Percentiles rank a stretch among this genome's conserved stretches.
phyloP scores from a whole-genome alignment of 2,888 invertebrate genomes.

The Limnephilus rhombicus region DNA sequence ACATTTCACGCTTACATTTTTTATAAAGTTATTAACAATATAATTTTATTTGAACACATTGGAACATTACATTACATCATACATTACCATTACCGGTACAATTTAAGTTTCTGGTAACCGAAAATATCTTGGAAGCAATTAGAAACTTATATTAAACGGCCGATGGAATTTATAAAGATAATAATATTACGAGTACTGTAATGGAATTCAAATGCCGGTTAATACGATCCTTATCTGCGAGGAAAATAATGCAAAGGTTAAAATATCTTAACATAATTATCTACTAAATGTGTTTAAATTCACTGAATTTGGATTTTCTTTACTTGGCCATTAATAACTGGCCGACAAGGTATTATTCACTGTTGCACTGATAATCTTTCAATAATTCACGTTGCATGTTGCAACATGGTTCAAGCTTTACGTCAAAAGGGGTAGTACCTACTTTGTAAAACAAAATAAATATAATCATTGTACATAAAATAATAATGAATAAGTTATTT shows the following conservation, averaged over 20 bases:
- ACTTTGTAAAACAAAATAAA: background rate
- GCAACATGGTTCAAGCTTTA: background rate
- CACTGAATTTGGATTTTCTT: background rate
- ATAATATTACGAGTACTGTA: background rate
- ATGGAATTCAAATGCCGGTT: background rate
- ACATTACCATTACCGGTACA: background rate
- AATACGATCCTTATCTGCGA: background rate
- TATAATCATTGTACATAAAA: background rate
- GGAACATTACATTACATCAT: too few relatives aligned
- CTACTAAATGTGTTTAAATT: background rate
- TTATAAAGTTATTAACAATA: too few relatives aligned
- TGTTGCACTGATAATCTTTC: background rate
- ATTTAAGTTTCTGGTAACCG: background rate
- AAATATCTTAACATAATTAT: constrained; percentile 1
- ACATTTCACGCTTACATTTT: too few relatives aligned
- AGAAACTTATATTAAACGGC: background rate
- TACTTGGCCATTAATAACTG: background rate
- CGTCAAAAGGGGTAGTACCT: background rate
- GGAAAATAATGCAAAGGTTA: background rate
- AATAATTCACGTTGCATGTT: background rate
- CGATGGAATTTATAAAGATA: background rate
- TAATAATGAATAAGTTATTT: background rate
- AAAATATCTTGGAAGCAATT: background rate
- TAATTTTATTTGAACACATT: too few relatives aligned
- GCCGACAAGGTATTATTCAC: background rate